phyloP scores from a whole-genome alignment of 2,113 vertebrate species.

The Falco punctatus region DNA sequence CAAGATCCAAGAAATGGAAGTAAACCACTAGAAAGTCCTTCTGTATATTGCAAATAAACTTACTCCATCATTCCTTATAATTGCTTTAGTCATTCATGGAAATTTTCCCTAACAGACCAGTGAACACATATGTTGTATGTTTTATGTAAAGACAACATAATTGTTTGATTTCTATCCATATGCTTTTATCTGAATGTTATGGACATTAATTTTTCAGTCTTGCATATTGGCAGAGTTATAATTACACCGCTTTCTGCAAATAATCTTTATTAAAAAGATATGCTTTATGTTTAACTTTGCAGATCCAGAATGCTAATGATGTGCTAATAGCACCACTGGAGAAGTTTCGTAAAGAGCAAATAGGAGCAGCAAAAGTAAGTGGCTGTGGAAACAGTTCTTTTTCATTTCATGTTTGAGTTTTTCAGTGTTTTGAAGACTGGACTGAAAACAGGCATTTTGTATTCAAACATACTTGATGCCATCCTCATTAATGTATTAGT shows the following conservation, averaged over 20 bases:
- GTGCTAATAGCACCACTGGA: conserved; percentile 95
- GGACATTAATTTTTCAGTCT: not conserved
- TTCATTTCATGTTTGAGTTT: conserved; percentile 18
- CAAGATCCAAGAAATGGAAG: not conserved
- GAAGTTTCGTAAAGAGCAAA: conserved; percentile 97
- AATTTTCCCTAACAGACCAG: not conserved
- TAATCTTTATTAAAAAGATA: conserved; percentile 18
- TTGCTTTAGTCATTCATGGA: not conserved
- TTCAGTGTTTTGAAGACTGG: not conserved
- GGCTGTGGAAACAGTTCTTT: not conserved
- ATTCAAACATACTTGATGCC: not conserved
- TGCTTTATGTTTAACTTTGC: conserved; percentile 71
- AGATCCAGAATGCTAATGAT: conserved; percentile 98
- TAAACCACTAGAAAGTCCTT: not conserved
- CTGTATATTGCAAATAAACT: not conserved
- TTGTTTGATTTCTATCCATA: not conserved
- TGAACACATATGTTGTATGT: not conserved
- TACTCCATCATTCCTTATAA: not conserved
- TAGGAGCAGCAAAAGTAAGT: conserved; percentile 97
- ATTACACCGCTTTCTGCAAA: not conserved
- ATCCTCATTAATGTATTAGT: not conserved
- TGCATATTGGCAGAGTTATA: not conserved
- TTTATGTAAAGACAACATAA: not conserved
- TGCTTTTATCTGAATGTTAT: not conserved
- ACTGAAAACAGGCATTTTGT: not conserved